Percentiles rank a stretch among this genome's conserved stretches.
phyloP scores from a whole-genome alignment of 2,888 invertebrate species.

The Ectemnius continuus region DNA sequence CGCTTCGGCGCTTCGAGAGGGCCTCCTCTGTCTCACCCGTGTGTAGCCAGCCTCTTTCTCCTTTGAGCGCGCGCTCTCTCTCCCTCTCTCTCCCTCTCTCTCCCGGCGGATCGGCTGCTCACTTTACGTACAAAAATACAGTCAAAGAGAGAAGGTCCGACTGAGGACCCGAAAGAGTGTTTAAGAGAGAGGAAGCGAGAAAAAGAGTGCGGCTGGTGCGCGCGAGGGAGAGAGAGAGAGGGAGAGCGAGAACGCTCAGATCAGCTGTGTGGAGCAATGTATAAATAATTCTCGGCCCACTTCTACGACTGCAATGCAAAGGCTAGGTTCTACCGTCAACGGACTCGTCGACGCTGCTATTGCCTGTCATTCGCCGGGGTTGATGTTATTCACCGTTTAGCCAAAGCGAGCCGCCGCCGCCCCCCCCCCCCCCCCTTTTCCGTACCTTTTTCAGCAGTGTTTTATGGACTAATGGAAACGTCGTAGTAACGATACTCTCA shows the following conservation, averaged over 20 bases:
- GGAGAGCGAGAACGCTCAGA: conserved; percentile 39
- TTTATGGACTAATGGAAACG: conserved; percentile 38
- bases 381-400: conserved; percentile 37
- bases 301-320: conserved; percentile 45
- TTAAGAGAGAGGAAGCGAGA: no score
- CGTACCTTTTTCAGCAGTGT: conserved; percentile 1
- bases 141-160: conserved; percentile 46
- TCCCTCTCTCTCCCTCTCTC: conserved; percentile 9
- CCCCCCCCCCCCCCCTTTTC: no score
- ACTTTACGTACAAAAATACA: conserved; percentile 54
- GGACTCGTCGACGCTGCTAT: conserved; percentile 19
- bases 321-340: conserved; percentile 23
- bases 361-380: neutral
- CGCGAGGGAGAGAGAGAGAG: no score
- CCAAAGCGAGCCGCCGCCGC: conserved; percentile 40
- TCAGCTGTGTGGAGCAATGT: conserved; percentile 60
- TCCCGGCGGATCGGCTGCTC: conserved; percentile 15
- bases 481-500: neutral
- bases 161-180: no score
- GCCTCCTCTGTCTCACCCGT: conserved; percentile 4
- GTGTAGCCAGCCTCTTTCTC: conserved; percentile 7
- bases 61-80: conserved; percentile 12
- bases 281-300: conserved; percentile 64
- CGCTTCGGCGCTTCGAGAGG: conserved; percentile 41
- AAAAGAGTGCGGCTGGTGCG: no score